Conservation (phyloP, 2,113 vertebrate species). For the Lamprologus ornatipinnis region DNA sequence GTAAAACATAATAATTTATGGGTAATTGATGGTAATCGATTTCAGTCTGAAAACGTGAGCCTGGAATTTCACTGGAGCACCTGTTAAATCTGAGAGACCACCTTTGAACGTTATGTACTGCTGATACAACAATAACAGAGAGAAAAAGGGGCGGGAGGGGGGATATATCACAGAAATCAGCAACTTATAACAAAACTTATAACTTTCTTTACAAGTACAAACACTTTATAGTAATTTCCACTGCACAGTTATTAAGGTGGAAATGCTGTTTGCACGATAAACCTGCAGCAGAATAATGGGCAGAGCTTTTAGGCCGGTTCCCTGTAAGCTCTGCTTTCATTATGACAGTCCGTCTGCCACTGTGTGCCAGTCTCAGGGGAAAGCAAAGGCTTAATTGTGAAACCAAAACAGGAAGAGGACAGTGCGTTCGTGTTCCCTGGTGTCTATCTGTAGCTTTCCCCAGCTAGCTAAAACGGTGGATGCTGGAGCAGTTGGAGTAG, state of each 20-base stretch:
- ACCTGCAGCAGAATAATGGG: neutral
- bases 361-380: neutral
- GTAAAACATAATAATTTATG: neutral
- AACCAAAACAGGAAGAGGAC: neutral
- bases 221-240: neutral
- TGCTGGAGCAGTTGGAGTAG: neutral
- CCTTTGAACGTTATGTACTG: neutral
- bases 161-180: neutral
- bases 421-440: neutral
- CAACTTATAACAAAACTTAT: neutral
- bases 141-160: fast-evolving
- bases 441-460: neutral
- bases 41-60: neutral
- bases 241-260: neutral
- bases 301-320: neutral
- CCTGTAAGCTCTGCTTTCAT: neutral
- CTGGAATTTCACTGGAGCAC: neutral
- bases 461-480: neutral
- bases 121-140: neutral
- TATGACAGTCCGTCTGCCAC: neutral
- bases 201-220: neutral
- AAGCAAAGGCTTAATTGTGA: neutral
- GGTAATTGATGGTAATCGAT: fast-evolving
- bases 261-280: neutral
- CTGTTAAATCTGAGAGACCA: neutral